A percentile compares a stretch with the other conserved stretches of the same genome.
phyloP scores from a whole-genome alignment of 2,888 invertebrate genomes.

The Danaus chrysippus region DNA sequence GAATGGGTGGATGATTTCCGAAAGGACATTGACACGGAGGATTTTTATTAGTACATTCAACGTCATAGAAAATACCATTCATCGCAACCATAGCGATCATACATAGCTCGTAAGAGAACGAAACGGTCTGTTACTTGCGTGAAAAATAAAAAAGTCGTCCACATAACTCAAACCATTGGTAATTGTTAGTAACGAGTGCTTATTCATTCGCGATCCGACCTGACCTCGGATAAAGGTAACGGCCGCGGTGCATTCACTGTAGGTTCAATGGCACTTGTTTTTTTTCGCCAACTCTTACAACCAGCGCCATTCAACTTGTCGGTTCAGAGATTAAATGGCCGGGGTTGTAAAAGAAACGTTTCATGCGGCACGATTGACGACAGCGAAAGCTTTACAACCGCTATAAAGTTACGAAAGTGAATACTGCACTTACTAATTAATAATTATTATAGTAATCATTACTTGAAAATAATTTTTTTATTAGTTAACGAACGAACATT shows the following conservation, averaged over 20 bases:
- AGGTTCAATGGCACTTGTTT: conserved; percentile 67
- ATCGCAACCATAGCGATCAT: too few relatives aligned
- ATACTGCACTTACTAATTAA: neutral
- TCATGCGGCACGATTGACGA: conserved; percentile 3
- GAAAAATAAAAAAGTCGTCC: conserved; percentile 14
- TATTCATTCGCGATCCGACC: conserved; percentile 45
- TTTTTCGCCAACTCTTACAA: conserved; percentile 60
- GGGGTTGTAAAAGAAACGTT: conserved; percentile 24
- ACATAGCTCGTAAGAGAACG: neutral
- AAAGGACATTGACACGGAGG: too few relatives aligned
- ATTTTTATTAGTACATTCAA: too few relatives aligned
- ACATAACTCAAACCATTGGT: conserved; percentile 42
- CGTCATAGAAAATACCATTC: too few relatives aligned
- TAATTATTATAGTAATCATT: neutral
- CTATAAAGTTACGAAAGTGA: conserved; percentile 1
- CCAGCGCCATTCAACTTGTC: conserved; percentile 46
- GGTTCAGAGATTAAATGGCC: conserved; percentile 30
- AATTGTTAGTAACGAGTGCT: conserved; percentile 37
- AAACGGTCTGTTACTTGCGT: neutral
- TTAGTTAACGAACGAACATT: too few relatives aligned
- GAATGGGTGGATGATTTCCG: too few relatives aligned
- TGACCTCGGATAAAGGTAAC: conserved; percentile 72
- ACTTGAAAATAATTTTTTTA: too few relatives aligned
- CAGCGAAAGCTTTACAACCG: conserved; percentile 10
- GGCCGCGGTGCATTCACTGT: conserved; percentile 62